Base-by-base conservation (phyloP, 2,797 vertebrate species). In the Pipistrellus pipistrellus region DNA sequence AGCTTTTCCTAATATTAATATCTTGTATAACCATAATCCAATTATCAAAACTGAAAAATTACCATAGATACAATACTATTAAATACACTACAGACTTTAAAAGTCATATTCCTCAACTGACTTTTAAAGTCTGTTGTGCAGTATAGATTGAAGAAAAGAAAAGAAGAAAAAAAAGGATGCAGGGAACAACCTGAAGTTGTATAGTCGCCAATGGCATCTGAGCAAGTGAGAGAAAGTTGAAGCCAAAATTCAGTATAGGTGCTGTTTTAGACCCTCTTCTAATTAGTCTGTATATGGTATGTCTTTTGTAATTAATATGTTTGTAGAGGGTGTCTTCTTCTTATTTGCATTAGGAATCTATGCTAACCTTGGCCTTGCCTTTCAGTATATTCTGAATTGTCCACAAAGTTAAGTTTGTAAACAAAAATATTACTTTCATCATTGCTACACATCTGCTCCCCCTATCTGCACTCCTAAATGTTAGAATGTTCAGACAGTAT, bases 11-110 rank as follows among this genome's bases (percentile, higher is more conserved):
- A 75, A 75, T 59, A 25, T 91, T 73, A 88, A 80, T 78, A 71
- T 96, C 78, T 88, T 82, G 53, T 17, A 38, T 83, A 83, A 62
- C 46, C 41, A 85, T 48, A 88, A 21, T 75, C 68, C 6, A 87
- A 62, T 87, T 20, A 75, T 92, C 62, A 94, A 90, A 85, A 88
- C 55, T 85, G 48, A 96, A 66, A 88, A 93, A 69, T 88, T 44
- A 87, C 84, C 51, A 76, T 72, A 57, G 38, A 32, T 81, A 71
- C 44, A 84, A 75, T 64, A 87, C 75, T 72, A 78, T 72, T 91
- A 95, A 82, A 78, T 88, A 94, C 94, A 87, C 27, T 81, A 68
- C 57, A 94, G 73, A 53, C 46, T 82, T 90, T 82, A 76, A n/a
- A n/a, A n/a, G 68, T 95, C 44, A 57, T 12, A 72, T 59, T 95